Percentiles rank a stretch among this genome's conserved stretches.
Evolutionary conservation across 2,797 vertebrate species (phyloP).

Genomic region (Gallinago stenura): DNA sequence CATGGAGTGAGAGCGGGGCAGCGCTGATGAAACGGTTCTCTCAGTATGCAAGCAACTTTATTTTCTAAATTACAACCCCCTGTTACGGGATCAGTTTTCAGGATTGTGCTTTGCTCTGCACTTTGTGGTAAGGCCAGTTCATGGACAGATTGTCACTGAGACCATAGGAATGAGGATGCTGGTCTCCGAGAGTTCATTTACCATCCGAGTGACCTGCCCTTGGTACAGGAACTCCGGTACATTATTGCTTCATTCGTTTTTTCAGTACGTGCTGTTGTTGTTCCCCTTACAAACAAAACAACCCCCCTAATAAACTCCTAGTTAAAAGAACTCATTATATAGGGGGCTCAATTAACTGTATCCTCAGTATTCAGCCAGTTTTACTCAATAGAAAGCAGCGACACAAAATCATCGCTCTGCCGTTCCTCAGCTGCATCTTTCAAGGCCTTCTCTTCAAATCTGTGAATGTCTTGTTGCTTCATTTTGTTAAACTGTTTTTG

Average conservation of each 20-base stretch:
- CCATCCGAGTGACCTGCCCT: neutral
- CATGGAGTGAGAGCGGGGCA: neutral
- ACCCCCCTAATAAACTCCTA: neutral
- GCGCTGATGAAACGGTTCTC: neutral
- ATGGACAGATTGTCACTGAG: neutral
- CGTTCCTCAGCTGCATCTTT: neutral
- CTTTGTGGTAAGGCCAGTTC: slow-evolving; percentile 29
- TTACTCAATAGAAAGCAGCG: neutral
- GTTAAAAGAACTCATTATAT: neutral
- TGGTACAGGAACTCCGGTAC: neutral
- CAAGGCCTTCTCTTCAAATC: neutral
- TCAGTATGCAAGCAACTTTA: neutral
- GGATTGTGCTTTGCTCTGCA: slow-evolving; percentile 38
- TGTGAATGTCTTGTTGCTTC: neutral
- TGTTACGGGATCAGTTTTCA: slow-evolving; percentile 25
- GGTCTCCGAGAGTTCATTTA: neutral
- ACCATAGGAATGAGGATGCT: slow-evolving; percentile 33
- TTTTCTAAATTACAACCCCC: neutral
- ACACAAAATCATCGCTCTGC: neutral
- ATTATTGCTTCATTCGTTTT: neutral
- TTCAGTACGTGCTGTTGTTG: neutral
- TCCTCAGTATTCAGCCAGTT: neutral
- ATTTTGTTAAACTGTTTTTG: neutral
- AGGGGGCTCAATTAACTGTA: neutral
- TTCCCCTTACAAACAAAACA: neutral